Evolutionary conservation across 2,113 vertebrate species (phyloP), one percentile per base, ranked within the genome.

Genomic region (Tupaia tana): DNA sequence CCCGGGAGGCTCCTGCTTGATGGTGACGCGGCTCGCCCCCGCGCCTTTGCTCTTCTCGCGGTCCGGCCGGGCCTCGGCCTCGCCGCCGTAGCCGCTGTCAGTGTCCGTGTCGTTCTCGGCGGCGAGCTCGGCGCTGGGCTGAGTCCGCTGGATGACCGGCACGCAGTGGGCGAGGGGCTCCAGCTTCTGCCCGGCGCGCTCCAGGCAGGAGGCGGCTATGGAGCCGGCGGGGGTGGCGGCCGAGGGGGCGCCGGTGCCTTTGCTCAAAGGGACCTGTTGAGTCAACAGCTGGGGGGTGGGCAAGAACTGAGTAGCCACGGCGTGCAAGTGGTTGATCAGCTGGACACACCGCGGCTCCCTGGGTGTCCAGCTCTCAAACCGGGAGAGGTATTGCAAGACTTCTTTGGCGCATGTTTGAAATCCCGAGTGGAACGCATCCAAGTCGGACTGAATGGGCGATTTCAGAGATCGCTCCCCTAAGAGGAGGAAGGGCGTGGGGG

Each of bases 331-430:
- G 98, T 97, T 98, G 97, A 99, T 97, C n/a, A 99, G 99, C 97
- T 99, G 99, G 84, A 98, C 98, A 96, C 99, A 99, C 83, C 99
- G 98, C 98, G 99, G 99, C 97, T 99, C 99, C 59, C 99, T 97
- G 43, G 99, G 98, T 7, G 99, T 99, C 99, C 99, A 99, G 98
- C 99, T 99, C 97, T 99, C 99, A 83, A 98, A 99, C 91, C 99
- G 98, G 94, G 98, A 98, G 97, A 99, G 99, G 98, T 99, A 99
- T 97, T 99, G 99, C 98, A 99, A 98, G 90, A 99, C 99, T 98
- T 99, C 99, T 98, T 99, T 99, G 98, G 99, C 99, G 97, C 99
- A 99, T 4, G 99, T 99, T 97, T 99, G 99, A 97, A 99, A 99
- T 73, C 99, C 99, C 52, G 99, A 99, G 97, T 99, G 99, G 98